These are phyloP conservation scores for Danio aesculapii DNA, from an alignment of 2,797 vertebrate species.

Conservation along the genomic window DNA sequence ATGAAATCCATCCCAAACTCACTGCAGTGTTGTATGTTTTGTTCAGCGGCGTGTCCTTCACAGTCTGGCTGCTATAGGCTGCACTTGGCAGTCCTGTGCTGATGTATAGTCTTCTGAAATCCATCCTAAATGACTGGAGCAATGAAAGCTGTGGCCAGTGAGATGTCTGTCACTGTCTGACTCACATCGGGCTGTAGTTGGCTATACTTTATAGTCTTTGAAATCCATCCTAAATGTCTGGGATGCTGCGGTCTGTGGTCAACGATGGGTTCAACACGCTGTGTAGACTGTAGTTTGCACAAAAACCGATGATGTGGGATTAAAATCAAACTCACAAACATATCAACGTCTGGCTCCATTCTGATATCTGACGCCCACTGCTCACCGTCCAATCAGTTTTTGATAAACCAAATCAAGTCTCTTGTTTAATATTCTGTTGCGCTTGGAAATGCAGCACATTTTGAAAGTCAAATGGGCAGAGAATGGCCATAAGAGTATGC, in stretches of 20 bases:
- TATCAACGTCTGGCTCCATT: constrained; percentile 10
- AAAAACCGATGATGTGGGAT: constrained; percentile 7
- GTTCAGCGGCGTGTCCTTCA: not conserved
- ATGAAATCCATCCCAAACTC: too few species aligned
- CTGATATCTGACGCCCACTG: not conserved
- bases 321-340: not conserved
- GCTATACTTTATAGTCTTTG: not conserved
- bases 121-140: not conserved
- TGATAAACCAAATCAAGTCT: constrained; percentile 12
- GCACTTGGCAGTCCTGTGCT: not conserved
- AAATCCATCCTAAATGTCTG: not conserved
- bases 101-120: constrained; percentile 5
- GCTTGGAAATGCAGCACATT: constrained; percentile 1
- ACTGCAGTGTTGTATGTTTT: too few species aligned
- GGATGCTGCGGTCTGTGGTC: constrained; percentile 3
- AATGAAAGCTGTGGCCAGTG: not conserved
- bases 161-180: not conserved
- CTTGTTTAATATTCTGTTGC: not conserved
- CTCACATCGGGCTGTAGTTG: not conserved
- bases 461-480: not conserved
- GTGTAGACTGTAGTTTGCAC: not conserved
- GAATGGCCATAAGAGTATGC: too few species aligned
- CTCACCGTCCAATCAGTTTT: constrained; percentile 2
- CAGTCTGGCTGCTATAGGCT: not conserved
- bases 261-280: not conserved